These are phyloP conservation scores for Bombylius major DNA, from an alignment of 2,888 invertebrate genomes.

Conservation along the genomic window DNA sequence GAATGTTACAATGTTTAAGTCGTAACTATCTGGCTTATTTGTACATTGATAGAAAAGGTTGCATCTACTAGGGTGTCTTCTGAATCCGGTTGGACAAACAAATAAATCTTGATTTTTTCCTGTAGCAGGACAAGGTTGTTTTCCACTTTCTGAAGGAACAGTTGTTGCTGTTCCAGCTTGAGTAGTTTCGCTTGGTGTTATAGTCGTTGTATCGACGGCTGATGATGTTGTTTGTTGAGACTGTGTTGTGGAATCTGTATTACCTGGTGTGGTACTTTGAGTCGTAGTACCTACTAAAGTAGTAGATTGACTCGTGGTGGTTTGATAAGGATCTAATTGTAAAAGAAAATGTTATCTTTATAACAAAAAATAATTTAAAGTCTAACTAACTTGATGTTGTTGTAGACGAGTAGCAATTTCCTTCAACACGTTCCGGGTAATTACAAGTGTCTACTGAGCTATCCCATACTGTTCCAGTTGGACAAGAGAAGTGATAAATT, in stretches of 20 bases:
- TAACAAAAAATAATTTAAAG: too few relatives aligned
- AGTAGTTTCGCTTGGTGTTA: background rate
- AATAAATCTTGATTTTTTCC: conserved; percentile 53
- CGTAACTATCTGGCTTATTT: conserved; percentile 48
- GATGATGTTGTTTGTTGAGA: background rate
- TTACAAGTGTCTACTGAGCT: conserved; percentile 53
- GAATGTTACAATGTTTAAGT: conserved; percentile 60
- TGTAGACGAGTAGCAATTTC: conserved; percentile 27
- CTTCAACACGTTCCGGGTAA: conserved; percentile 47
- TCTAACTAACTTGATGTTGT: background rate
- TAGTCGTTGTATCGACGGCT: background rate
- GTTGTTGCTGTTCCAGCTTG: background rate
- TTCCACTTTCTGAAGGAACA: conserved; percentile 10
- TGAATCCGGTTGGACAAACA: conserved; percentile 72
- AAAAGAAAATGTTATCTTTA: too few relatives aligned
- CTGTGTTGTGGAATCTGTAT: background rate
- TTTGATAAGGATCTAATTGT: too few relatives aligned
- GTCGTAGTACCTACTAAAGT: background rate
- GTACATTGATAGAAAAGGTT: conserved; percentile 76
- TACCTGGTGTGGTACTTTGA: background rate
- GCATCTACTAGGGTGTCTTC: conserved; percentile 69
- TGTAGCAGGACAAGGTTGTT: conserved; percentile 24
- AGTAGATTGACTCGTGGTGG: background rate
- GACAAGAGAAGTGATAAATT: conserved; percentile 53
- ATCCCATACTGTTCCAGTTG: conserved; percentile 60